These are phyloP conservation scores for Craterocephalus amniculus DNA, from an alignment of 2,797 vertebrate genomes.

Conservation along the genomic window DNA sequence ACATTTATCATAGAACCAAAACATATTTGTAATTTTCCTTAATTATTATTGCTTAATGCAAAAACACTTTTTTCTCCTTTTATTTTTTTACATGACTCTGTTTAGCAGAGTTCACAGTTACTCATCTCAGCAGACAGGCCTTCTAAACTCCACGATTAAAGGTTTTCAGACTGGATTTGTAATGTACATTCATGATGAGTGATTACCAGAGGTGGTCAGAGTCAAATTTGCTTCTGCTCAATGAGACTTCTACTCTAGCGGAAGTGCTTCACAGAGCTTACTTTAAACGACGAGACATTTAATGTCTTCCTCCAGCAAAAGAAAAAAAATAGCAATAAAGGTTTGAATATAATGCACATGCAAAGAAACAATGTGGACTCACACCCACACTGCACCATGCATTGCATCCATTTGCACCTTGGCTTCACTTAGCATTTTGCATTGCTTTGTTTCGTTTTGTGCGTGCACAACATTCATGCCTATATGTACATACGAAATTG, in stretches of 20 bases:
- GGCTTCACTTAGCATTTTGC: slow-evolving; percentile 7
- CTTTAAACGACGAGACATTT: too few species aligned
- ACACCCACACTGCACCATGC: too few species aligned
- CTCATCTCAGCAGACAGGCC: not conserved
- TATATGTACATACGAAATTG: slow-evolving; percentile 55
- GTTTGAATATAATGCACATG: too few species aligned
- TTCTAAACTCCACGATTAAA: not conserved
- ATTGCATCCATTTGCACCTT: not conserved
- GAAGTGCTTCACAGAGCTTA: too few species aligned
- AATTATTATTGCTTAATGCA: not conserved
- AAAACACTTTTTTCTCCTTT: not conserved
- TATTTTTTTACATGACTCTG: not conserved
- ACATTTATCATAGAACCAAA: not conserved
- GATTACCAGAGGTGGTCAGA: slow-evolving; percentile 1
- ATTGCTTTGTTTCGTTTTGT: slow-evolving; percentile 23
- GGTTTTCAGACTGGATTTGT: not conserved
- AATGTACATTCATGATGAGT: not conserved
- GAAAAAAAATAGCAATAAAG: too few species aligned
- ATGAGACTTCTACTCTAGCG: not conserved
- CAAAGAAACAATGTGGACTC: too few species aligned
- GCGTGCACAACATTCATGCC: slow-evolving; percentile 34
- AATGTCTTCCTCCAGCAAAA: too few species aligned
- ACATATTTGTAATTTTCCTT: not conserved
- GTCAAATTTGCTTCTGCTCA: not conserved
- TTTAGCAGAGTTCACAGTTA: not conserved